Evolutionary conservation across 2,797 vertebrate species (phyloP).

Genomic region (Furcifer pardalis): DNA sequence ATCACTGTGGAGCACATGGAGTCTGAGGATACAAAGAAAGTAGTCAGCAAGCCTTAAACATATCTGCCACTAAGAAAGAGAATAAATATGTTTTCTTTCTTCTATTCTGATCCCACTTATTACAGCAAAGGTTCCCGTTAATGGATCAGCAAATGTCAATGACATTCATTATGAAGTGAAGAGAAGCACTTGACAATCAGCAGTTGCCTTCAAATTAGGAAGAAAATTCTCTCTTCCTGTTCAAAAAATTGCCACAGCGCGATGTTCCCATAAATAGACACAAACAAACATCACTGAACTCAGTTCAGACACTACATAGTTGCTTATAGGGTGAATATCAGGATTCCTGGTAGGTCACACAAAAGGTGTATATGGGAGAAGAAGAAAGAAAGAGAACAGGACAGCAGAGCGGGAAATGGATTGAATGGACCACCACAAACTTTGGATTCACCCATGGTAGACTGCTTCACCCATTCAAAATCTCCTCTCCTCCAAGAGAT

Average conservation of each 20-base stretch:
- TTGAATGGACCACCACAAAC: neutral
- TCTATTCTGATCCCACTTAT: accelerated
- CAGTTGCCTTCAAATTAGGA: neutral
- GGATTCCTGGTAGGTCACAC: neutral
- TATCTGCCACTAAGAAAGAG: neutral
- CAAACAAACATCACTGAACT: neutral
- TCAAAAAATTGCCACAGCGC: neutral
- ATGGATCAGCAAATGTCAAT: neutral
- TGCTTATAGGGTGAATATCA: neutral
- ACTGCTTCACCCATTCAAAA: neutral
- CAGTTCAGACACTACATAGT: neutral
- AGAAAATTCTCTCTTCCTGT: neutral
- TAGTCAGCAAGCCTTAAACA: constrained; percentile 51
- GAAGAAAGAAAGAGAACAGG: neutral
- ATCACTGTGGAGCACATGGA: constrained; percentile 68
- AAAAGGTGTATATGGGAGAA: neutral
- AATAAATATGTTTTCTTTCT: constrained; percentile 6
- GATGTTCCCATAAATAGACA: neutral
- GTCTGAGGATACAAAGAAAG: constrained; percentile 70
- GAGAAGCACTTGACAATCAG: neutral
- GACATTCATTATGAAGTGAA: accelerated
- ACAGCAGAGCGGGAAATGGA: neutral
- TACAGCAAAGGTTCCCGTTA: accelerated
- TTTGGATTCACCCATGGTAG: neutral
- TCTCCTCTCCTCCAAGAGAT: neutral